Base-by-base conservation (phyloP, 2,797 vertebrate genomes). In the Lithobates pipiens region DNA sequence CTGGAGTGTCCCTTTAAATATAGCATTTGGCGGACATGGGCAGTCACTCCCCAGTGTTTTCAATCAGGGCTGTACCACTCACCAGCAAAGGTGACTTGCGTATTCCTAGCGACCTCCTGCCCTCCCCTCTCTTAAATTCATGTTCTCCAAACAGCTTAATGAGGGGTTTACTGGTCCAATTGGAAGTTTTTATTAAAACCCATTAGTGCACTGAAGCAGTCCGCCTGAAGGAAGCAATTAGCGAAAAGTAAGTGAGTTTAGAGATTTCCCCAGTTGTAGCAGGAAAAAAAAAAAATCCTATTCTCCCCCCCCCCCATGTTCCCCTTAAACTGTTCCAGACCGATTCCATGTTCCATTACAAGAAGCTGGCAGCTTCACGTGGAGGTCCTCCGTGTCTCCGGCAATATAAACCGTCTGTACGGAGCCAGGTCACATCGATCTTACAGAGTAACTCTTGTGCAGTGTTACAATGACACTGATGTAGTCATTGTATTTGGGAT, bases 131-230 rank as follows among this genome's bases (percentile, higher is more conserved):
- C 94, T 94, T 94, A 95, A 95, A 96, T 93, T 95, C 91, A 94
- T 96, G 95, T 94, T 95, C 95, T 96, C 95, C 96, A 96, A 97
- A 96, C 93, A 93, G 94, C 92, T 92, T 96, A 96, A 97, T 97
- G 95, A 97, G 95, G 95, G 95, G 93, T 97, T 97, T 96, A 96
- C 95, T 95, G 94, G 93, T 94, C 92, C 96, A 95, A 95, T 95
- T 95, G 94, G 92, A 95, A 94, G 92, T 96, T 97, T 94, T 96
- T 95, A 96, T 96, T 96, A 95, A 95, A 95, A 95, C 92, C 92
- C 94, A 92, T 97, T 96, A 96, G 93, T 90, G 90, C 94, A 91
- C 85, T 89, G 86, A 90, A 88, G 88, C 90, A 90, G 91, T 88
- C 92, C 88, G 91, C 93, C 95, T 95, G 94, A 96, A 96, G 95